Base-by-base conservation (phyloP, 2,888 invertebrate species). In the Archips xylosteana region DNA sequence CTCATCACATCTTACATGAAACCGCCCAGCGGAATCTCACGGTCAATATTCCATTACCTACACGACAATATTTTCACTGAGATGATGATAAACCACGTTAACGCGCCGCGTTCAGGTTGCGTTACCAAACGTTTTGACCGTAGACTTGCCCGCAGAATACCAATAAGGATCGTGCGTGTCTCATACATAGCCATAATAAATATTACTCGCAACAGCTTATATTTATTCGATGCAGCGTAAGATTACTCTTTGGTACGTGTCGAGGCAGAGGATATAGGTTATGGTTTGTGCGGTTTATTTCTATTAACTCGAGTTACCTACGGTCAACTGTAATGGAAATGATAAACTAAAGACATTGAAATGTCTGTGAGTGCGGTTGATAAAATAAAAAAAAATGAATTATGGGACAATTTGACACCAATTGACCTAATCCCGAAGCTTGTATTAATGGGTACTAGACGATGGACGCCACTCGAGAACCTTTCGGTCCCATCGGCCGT, bases 161-260 rank as follows among this genome's bases (percentile, higher is more conserved):
- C 86, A 89, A 90, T 87, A 77, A 81, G 76, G 78, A 49, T 47
- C 87, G 87, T 82, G 85, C 86, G 83, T 85, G 84, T 85, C 85
- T 85, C 87, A 88, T 88, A 88, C 87, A 88, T 86, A 86, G 87
- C 90, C 89, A 84, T 89, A 90, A 90, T 90, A 90, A 90, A 89
- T 90, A 90, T 90, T 87, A 88, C 86, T 86, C 81, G 86, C 81
- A 84, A 84, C 83, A 85, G 86, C 59, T 87, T 87, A 87, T 88
- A 89, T 89, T 86, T 89, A 88, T 86, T 82, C 81, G 79, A 75
- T 82, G 76, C 76, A 78, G 78, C 78, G 81, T 80, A 82, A 83
- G 81, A 82, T 82, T 81, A 81, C 80, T 78, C 79, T 79, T 77
- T 75, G 74, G 76, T 71, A 76, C 81, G 82, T 82, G 83, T 54